These are phyloP conservation scores for Tetranychus piercei DNA, from an alignment of 2,888 invertebrate genomes.

Conservation along the genomic window DNA sequence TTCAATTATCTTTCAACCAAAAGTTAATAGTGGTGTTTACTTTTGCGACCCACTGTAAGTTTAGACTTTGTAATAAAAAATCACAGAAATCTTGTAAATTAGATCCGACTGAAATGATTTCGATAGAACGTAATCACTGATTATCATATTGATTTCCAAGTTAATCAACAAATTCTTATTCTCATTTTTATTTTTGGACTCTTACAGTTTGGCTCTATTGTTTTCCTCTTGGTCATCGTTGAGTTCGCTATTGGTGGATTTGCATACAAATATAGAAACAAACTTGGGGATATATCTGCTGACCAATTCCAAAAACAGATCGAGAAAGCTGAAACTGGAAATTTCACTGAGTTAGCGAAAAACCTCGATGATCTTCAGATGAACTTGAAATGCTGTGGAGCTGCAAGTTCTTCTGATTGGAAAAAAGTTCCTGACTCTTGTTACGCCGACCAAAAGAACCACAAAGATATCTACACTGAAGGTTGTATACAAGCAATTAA, in stretches of 20 bases:
- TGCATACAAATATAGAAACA: background rate
- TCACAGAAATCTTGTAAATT: too few relatives aligned
- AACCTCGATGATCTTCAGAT: constrained; percentile 45
- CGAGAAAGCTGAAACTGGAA: background rate
- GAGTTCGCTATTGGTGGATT: background rate
- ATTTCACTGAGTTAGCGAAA: background rate
- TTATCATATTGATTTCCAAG: background rate
- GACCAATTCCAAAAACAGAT: background rate
- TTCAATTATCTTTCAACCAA: too few relatives aligned
- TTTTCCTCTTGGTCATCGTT: background rate
- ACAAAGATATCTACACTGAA: background rate
- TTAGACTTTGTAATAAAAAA: too few relatives aligned
- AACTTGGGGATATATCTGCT: background rate
- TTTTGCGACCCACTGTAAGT: too few relatives aligned
- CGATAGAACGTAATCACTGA: background rate
- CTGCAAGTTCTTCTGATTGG: constrained; percentile 61
- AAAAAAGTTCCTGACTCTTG: constrained; percentile 35
- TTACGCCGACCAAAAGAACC: background rate
- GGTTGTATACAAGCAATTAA: background rate
- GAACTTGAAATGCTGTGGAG: constrained; percentile 61
- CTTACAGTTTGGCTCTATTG: background rate
- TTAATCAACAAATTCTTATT: background rate
- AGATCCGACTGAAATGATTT: background rate
- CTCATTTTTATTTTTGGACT: background rate
- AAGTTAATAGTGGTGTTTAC: too few relatives aligned